A percentile compares a stretch with the other conserved stretches of the same genome.
These are phyloP conservation scores for Cosmorhoe ocellata DNA, from an alignment of 2,888 invertebrate genomes.

Conservation along the genomic window DNA sequence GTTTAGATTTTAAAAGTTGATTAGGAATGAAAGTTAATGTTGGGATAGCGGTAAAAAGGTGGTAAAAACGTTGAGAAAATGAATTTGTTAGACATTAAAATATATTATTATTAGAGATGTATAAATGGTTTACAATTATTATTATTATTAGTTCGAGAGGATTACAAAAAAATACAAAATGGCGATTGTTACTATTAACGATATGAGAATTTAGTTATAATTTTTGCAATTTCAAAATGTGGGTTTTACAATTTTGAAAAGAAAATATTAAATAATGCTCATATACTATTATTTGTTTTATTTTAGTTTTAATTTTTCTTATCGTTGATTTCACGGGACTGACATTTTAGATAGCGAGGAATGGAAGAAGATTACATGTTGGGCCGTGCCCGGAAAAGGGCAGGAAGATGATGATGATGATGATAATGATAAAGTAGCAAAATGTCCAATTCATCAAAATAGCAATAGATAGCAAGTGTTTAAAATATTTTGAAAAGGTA, in stretches of 20 bases:
- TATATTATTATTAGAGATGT: constrained; percentile 82
- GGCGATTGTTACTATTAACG: constrained; percentile 82
- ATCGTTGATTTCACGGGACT: not conserved
- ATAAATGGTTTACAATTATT: constrained; percentile 81
- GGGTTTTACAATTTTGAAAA: constrained; percentile 83
- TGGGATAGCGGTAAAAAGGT: constrained; percentile 67
- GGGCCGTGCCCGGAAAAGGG: too few species aligned
- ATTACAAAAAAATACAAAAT: constrained; percentile 74
- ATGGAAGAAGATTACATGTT: too few species aligned
- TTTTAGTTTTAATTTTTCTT: constrained; percentile 34
- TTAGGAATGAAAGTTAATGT: constrained; percentile 76
- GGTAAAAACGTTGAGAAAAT: constrained; percentile 75
- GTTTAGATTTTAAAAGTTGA: constrained; percentile 76
- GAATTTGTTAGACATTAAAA: constrained; percentile 82
- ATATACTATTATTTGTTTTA: constrained; percentile 68
- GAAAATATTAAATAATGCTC: constrained; percentile 83
- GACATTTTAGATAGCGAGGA: too few species aligned
- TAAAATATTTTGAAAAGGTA: too few species aligned
- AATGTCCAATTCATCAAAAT: too few species aligned
- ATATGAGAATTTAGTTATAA: constrained; percentile 82
- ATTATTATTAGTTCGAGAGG: constrained; percentile 78
- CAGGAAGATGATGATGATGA: too few species aligned
- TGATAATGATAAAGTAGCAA: too few species aligned
- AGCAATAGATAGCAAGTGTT: too few species aligned
- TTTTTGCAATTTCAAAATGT: constrained; percentile 83